Base-by-base conservation (phyloP, 2,113 vertebrate species). In the Dasyornis broadbenti region DNA sequence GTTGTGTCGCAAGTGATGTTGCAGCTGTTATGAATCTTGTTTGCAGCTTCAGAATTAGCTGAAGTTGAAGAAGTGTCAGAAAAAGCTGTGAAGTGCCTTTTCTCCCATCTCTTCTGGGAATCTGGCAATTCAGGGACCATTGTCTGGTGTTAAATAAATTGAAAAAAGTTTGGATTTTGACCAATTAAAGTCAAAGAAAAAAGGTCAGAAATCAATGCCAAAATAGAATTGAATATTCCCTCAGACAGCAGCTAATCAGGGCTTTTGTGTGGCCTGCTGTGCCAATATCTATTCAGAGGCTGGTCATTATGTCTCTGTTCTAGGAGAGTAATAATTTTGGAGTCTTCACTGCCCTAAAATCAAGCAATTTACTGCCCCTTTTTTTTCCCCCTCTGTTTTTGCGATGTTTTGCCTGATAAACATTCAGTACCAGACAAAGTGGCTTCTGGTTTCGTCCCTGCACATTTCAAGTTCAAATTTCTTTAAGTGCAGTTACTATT, bases 221-320 rank as follows among this genome's bases (percentile, higher is more conserved):
- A 92, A 95, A 89, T 53, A 89, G 94, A 92, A 93, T 87, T 94
- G 81, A 86, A 89, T 72, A 87, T 83, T 92, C 87, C 27, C 20
- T 76, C 59, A 19, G 59, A 73, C 44, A 70, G 92, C 70, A 70
- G 76, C 90, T 96, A 94, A 96, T 96, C 95, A 96, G 79, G 60
- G 90, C 90, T 88, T 95, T 88, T 94, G 82, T 94, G 94, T 92
- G 68, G 65, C 94, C 95, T 94, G 93, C 95, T 97, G 92, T 96
- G 95, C 93, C 94, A 97, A 87, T 97, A 95, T 94, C 95, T 90
- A 60, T 95, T 95, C 90, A 90, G 77, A 94, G 92, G 73, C 79
- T 68, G 89, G 86, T 96, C 93, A 92, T 97, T 96, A 94, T 93
- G 88, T 90, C 82, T 95, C 79, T 81, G 69, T 83, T 96, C 86